These are phyloP conservation scores for Cochlearius cochlearius DNA, from an alignment of 2,113 vertebrate species.

Conservation along the genomic window DNA sequence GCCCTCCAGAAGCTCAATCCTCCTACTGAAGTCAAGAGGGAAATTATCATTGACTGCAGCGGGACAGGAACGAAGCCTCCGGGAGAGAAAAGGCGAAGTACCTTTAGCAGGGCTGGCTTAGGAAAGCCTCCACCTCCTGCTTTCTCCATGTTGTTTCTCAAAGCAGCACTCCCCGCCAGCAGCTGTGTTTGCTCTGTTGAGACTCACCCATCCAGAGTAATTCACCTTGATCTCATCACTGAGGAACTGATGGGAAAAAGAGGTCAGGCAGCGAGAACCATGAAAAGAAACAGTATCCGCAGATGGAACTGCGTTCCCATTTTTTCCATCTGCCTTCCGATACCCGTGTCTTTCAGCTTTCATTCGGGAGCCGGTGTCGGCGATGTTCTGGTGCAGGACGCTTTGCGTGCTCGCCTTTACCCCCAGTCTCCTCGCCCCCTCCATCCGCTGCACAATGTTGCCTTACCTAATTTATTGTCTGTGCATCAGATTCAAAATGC, in stretches of 20 bases:
- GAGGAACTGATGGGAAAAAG: conserved; percentile 15
- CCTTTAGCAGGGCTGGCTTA: background rate
- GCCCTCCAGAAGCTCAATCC: conserved; percentile 30
- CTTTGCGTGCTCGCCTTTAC: background rate
- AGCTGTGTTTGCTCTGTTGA: conserved; percentile 19
- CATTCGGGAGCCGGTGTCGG: accelerated
- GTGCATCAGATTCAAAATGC: background rate
- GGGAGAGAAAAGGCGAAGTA: background rate
- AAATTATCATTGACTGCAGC: conserved; percentile 28
- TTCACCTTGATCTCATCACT: conserved; percentile 12
- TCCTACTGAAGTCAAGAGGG: background rate
- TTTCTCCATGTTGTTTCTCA: background rate
- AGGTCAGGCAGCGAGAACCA: background rate
- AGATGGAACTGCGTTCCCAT: background rate
- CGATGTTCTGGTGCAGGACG: background rate
- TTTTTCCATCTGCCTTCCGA: background rate
- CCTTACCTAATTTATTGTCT: background rate
- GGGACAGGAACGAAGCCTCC: background rate
- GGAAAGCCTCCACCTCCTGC: background rate
- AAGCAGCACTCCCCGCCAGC: background rate
- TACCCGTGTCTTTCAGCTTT: background rate
- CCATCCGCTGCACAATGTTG: background rate
- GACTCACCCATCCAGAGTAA: conserved; percentile 4
- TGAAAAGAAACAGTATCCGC: background rate
- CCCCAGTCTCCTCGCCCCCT: accelerated